Evolutionary conservation across 2,797 vertebrate genomes (phyloP), one percentile per base, ranked within the genome.

Genomic region (Esox lucius): DNA sequence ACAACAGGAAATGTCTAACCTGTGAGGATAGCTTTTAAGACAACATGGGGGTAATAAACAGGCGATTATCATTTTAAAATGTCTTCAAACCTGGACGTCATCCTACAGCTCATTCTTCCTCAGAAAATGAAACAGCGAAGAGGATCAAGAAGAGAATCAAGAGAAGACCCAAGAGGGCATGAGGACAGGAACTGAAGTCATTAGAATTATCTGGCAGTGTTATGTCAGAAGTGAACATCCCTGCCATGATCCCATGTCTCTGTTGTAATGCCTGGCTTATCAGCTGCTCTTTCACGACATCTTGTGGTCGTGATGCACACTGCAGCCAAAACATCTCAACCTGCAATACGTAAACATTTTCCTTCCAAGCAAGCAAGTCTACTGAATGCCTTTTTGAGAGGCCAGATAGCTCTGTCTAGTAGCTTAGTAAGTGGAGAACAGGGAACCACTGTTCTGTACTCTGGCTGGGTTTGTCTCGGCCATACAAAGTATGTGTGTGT

Each of bases 151-250:
- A 51, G 68, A 13, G 85, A 42, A 42, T 42, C 39, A 42, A 42
- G 39, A 42, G 39, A 9, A 42, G 9, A 39, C 82, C 83, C n/a
- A 85, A 74, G 67, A 77, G 76, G n/a, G 33, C 81, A 64, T 69
- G 77, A 16, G 71, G 74, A n/a, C 79, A 24, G 22, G 81, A 87
- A 80, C 80, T 85, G 77, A 73, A 79, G 73, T 39, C 70, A 53
- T 48, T 51, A 1, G 77, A 74, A 72, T 81, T 68, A 24, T 61
- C 73, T 0, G 76, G 84, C 46, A 83, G 59, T 75, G 79, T 95
- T 53, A 91, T 95, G 90, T 87, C 86, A 8, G 94, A 97, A 85
- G 5, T 6, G 9, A 6, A 6, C 39, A 42, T 42, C 39, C 39
- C 9, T 42, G 39, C 5, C 5, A 4, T 42, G 39, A 42, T 42